Evolutionary conservation across 2,888 invertebrate genomes (phyloP).

Genomic region (Drosophila planitibia): DNA sequence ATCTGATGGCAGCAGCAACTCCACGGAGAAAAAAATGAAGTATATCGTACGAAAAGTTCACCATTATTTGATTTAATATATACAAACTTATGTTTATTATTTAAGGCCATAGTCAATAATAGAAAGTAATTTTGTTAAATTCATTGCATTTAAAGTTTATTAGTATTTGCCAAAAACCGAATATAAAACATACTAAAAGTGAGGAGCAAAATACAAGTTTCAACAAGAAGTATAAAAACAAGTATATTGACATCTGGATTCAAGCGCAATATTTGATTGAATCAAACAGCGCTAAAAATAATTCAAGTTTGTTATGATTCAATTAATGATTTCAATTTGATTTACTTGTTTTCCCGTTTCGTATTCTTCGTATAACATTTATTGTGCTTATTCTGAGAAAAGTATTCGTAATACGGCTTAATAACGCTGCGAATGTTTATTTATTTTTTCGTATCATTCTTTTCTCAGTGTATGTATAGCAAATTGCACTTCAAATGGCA

Average conservation of each 20-base stretch:
- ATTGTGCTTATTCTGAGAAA: not conserved
- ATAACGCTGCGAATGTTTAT: not conserved
- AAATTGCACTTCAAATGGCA: constrained; percentile 26
- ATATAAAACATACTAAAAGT: not conserved
- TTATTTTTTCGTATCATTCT: not conserved
- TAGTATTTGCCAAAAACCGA: too few relatives aligned
- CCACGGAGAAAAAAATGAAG: not conserved
- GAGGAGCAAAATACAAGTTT: not conserved
- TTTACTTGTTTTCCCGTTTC: not conserved
- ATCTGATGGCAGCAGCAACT: not conserved
- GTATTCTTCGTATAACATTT: not conserved
- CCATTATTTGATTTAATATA: not conserved
- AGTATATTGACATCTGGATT: not conserved
- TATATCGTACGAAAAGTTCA: accelerated
- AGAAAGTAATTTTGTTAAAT: not conserved
- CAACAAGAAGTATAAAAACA: not conserved
- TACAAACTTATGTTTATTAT: not conserved
- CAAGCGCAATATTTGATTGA: not conserved
- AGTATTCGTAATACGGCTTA: not conserved
- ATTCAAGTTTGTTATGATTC: not conserved
- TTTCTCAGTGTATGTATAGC: not conserved
- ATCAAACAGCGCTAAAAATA: not conserved
- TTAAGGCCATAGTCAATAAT: not conserved
- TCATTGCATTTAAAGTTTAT: not conserved
- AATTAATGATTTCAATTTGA: not conserved